These are phyloP conservation scores for Epizoanthus ramosus DNA, from an alignment of 92 coral and sea anemone species.

Conservation along the genomic window DNA sequence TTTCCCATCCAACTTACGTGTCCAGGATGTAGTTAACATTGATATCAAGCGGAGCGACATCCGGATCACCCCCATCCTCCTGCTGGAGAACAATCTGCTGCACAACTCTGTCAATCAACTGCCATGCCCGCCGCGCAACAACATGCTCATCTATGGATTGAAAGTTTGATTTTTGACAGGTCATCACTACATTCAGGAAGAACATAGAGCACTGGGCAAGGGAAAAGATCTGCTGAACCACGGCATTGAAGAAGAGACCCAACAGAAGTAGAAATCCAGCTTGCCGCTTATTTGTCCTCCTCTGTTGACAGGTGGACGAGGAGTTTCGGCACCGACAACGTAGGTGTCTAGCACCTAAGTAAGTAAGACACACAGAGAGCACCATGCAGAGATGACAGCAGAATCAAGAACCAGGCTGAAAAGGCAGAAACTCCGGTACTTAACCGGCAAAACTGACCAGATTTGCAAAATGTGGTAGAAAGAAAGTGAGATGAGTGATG, in stretches of 20 bases:
- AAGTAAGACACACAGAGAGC: conserved; percentile 13
- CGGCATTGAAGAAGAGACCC: conserved; percentile 15
- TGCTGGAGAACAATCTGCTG: conserved; percentile 91
- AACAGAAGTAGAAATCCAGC: conserved; percentile 15
- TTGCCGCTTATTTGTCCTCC: conserved; percentile 8
- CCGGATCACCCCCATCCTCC: conserved; percentile 98
- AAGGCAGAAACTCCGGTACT: neutral
- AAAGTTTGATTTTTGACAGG: conserved; percentile 19
- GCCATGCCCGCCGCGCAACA: conserved; percentile 90
- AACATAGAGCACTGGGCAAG: conserved; percentile 5
- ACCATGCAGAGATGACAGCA: conserved; percentile 21
- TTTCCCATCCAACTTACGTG: conserved; percentile 64
- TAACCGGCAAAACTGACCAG: neutral
- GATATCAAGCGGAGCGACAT: conserved; percentile 90
- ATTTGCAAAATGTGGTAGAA: neutral
- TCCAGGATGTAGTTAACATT: conserved; percentile 92
- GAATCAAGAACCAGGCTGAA: neutral
- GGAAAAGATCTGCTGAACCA: conserved; percentile 14
- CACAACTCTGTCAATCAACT: conserved; percentile 94
- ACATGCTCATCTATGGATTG: conserved; percentile 81
- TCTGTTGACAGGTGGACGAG: conserved; percentile 12
- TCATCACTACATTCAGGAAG: conserved; percentile 14
- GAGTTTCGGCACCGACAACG: neutral
- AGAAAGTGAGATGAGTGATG: neutral
- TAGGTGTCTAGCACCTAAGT: conserved; percentile 11